Conservation (phyloP, 2,797 vertebrate genomes). For the Brachyrhaphis roseni region DNA sequence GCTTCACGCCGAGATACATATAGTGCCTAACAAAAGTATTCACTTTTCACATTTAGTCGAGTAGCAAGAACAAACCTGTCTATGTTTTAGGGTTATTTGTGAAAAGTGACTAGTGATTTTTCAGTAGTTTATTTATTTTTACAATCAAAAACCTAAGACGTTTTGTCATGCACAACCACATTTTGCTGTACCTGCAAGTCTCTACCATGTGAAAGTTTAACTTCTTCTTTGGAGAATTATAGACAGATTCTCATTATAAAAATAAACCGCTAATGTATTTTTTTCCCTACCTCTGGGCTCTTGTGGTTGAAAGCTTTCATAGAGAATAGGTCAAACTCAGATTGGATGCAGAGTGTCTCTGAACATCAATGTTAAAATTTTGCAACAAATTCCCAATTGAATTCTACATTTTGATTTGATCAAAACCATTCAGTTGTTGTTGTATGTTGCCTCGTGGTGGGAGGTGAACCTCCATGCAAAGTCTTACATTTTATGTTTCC, state of each 20-base stretch:
- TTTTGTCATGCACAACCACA: not conserved
- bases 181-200: not conserved
- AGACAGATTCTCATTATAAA: not conserved
- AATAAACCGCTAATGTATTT: not conserved
- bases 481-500: not conserved
- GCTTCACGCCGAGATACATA: not conserved
- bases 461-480: not conserved
- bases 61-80: not conserved
- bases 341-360: not conserved
- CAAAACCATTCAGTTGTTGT: not conserved
- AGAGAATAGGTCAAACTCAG: not conserved
- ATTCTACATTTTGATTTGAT: not conserved
- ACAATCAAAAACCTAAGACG: not conserved
- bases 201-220: not conserved
- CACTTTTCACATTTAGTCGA: slow-evolving; percentile 1
- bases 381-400: too few species aligned
- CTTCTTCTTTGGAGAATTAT: not conserved
- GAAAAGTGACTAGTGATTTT: not conserved
- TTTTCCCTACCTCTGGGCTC: not conserved
- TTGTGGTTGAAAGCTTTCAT: not conserved
- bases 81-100: not conserved
- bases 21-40: not conserved
- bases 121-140: not conserved
- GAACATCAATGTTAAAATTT: not conserved
- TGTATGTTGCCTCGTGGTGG: not conserved